Evolutionary conservation across 2,113 vertebrate species (phyloP), one percentile per base, ranked within the genome.

Genomic region (Equus quagga): DNA sequence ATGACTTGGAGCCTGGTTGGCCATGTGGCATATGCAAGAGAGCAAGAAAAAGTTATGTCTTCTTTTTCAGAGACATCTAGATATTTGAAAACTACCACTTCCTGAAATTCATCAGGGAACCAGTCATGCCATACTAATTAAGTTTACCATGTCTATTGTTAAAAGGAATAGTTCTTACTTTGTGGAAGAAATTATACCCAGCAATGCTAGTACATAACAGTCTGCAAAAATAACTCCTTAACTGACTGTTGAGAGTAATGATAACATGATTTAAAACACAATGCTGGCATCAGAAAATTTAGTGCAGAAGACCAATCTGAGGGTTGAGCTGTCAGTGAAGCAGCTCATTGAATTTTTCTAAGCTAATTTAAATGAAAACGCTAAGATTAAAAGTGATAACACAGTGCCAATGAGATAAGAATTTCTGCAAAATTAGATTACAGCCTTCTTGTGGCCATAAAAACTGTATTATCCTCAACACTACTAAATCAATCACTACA

Each of bases 381-480:
- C 95, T 86, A 93, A 98, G 98, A 99, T 98, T 99, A 98, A 98
- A 99, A 98, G 98, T 98, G 98, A 98, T 99, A 99, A 98, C 98
- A 92, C 72, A 87, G 82, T 96, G 97, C 96, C 87, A 97, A 62
- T 91, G 95, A 98, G 96, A 98, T 98, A 98, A 98, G 97, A 98
- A 98, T 98, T 96, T 97, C 92, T 98, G 81, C 95, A 98, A 98
- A 99, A 99, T 98, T 97, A 98, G 93, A 99, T 99, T 98, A 98
- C 96, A 96, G 93, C 54, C 65, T 98, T 97, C 94, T 98, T 88
- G 67, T 97, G 97, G 93, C 90, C 95, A 96, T 98, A 98, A 99
- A 98, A 99, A 98, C 46, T 86, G 60, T 98, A 98, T 99, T 99
- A 98, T 98, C 18, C 70, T 97, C 98, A 97, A 98, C 96, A 98